Conservation (phyloP, 2,888 invertebrate genomes). For the Idaea dimidiata region DNA sequence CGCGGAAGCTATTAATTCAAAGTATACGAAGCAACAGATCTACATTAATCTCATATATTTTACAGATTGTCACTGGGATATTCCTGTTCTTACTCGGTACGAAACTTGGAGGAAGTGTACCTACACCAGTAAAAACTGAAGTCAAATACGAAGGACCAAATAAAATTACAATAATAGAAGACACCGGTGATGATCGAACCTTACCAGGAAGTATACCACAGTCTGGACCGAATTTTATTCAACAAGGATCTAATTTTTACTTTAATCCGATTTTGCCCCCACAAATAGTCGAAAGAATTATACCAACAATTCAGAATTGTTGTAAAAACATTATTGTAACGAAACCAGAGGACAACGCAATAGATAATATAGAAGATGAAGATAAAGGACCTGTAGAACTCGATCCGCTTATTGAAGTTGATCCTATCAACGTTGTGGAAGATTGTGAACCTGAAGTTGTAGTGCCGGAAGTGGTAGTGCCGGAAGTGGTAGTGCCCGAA, state of each 20-base stretch:
- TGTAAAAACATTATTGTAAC: slow-evolving; percentile 7
- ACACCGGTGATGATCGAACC: slow-evolving; percentile 17
- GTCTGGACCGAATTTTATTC: slow-evolving; percentile 33
- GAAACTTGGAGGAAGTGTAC: slow-evolving; percentile 16
- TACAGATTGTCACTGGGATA: slow-evolving; percentile 32
- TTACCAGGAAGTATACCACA: slow-evolving; percentile 24
- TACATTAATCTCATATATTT: slow-evolving; percentile 13
- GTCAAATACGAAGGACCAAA: slow-evolving; percentile 27
- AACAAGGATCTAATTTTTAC: slow-evolving; percentile 47
- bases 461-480: background rate
- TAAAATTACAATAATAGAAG: slow-evolving; percentile 29
- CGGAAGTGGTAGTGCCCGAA: background rate
- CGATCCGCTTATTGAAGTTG: slow-evolving; percentile 3
- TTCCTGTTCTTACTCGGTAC: slow-evolving; percentile 38
- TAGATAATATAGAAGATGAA: slow-evolving; percentile 9
- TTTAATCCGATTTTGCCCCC: slow-evolving; percentile 42
- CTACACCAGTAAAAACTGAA: slow-evolving; percentile 23
- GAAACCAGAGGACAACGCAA: slow-evolving; percentile 6
- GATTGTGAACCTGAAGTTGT: background rate
- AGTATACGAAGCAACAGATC: too few species aligned
- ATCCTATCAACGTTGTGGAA: background rate
- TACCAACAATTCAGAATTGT: slow-evolving; percentile 12
- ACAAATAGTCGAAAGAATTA: slow-evolving; percentile 24
- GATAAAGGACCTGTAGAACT: slow-evolving; percentile 13
- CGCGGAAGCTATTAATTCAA: too few species aligned